A percentile compares a stretch with the other conserved stretches of the same genome.
Evolutionary conservation across 2,113 vertebrate genomes (phyloP).

Genomic region (Canis aureus): DNA sequence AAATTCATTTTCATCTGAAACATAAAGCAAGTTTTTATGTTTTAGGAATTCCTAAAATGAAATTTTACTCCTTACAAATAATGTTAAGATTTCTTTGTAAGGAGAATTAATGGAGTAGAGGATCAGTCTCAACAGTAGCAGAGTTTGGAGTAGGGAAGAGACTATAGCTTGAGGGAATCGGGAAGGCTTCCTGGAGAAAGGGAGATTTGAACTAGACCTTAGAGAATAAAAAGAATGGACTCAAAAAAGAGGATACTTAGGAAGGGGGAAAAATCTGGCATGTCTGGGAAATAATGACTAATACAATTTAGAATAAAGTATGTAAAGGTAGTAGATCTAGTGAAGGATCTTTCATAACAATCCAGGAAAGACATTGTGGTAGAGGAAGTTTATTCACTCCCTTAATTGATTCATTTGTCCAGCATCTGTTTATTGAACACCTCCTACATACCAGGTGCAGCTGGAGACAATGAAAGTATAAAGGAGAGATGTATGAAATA

Average conservation of each 20-base stretch:
- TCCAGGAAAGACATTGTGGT: not conserved
- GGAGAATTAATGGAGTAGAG: not conserved
- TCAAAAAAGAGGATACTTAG: not conserved
- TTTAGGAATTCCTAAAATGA: not conserved
- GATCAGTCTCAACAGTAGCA: not conserved
- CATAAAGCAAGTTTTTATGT: not conserved
- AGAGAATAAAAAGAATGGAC: not conserved
- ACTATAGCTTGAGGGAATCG: not conserved
- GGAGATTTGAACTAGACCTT: slow-evolving; percentile 1
- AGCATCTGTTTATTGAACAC: not conserved
- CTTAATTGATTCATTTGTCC: not conserved
- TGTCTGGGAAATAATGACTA: not conserved
- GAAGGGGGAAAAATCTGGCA: not conserved
- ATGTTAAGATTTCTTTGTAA: not conserved
- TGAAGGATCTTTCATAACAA: not conserved
- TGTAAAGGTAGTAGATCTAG: not conserved
- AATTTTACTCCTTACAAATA: not conserved
- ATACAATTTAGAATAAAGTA: not conserved
- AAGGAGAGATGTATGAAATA: not conserved
- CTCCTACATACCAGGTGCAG: not conserved
- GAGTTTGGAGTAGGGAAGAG: not conserved
- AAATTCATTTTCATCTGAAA: not conserved
- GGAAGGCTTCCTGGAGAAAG: slow-evolving; percentile 16
- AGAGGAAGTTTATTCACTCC: not conserved
- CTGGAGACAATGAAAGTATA: not conserved